Evolutionary conservation across 2,113 vertebrate genomes (phyloP).

Genomic region (Garra rufa): DNA sequence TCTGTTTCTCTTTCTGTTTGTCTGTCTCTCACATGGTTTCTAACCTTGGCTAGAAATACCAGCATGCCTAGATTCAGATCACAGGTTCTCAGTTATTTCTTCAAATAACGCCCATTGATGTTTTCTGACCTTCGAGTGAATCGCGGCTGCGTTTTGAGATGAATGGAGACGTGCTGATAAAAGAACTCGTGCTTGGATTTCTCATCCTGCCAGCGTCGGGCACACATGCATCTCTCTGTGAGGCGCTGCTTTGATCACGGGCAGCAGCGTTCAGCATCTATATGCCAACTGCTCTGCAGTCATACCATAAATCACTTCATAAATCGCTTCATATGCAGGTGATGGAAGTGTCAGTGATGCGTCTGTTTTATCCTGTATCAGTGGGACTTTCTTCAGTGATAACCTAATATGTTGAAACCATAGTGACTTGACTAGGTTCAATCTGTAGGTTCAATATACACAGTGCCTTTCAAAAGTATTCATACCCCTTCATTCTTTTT

Average conservation of each 20-base stretch:
- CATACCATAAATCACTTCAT: constrained; percentile 45
- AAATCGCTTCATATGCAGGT: constrained; percentile 14
- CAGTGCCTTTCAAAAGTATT: neutral
- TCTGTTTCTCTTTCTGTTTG: constrained; percentile 28
- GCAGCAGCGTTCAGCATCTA: constrained; percentile 43
- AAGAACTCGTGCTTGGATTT: constrained; percentile 26
- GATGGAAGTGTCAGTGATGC: neutral
- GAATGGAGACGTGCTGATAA: constrained; percentile 36
- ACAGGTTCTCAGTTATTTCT: constrained; percentile 18
- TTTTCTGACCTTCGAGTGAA: constrained; percentile 37
- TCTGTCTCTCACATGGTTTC: constrained; percentile 21
- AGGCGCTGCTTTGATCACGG: constrained; percentile 47
- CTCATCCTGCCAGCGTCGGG: constrained; percentile 25
- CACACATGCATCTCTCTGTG: constrained; percentile 13
- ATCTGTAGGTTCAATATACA: neutral
- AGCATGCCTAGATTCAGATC: constrained; percentile 22
- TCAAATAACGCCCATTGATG: constrained; percentile 24
- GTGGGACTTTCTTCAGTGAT: neutral
- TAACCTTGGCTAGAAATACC: constrained; percentile 29
- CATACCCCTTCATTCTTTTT: neutral
- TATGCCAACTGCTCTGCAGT: constrained; percentile 48
- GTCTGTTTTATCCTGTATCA: constrained; percentile 24
- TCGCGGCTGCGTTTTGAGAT: constrained; percentile 5
- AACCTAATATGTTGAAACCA: neutral
- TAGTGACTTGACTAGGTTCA: neutral